A percentile compares a stretch with the other conserved stretches of the same genome.
These are phyloP conservation scores for Polypedilum vanderplanki DNA, from an alignment of 1,140 invertebrate species.

Conservation along the genomic window DNA sequence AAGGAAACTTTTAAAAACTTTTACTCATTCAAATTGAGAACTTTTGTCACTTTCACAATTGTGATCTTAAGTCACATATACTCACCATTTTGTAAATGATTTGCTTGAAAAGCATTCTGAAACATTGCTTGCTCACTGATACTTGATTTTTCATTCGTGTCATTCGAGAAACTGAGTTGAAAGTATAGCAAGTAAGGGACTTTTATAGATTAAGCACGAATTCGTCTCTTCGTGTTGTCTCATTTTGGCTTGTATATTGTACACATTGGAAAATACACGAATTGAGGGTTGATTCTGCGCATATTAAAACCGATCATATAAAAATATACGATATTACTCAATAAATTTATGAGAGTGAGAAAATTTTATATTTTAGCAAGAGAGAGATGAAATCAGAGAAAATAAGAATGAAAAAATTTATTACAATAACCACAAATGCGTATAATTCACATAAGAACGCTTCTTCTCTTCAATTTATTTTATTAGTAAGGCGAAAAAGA, in stretches of 20 bases:
- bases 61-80: not conserved
- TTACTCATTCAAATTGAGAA: not conserved
- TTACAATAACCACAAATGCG: too few species aligned
- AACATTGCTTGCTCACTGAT: constrained; percentile 22
- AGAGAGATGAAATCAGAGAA: not conserved
- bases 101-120: constrained; percentile 27
- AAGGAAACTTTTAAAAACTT: not conserved
- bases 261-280: constrained; percentile 13
- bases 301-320: not conserved
- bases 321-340: not conserved
- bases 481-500: not conserved
- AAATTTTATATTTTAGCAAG: not conserved
- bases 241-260: not conserved
- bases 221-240: not conserved
- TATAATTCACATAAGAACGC: too few species aligned
- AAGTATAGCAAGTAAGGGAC: not conserved
- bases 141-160: constrained; percentile 26
- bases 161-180: constrained; percentile 24
- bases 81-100: constrained; percentile 29
- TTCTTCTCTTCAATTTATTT: not conserved
- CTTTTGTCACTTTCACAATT: not conserved
- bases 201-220: not conserved
- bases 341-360: not conserved
- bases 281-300: constrained; percentile 9
- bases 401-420: not conserved